Conservation (phyloP, 2,113 vertebrate genomes). For the Amblyopsis rosae region DNA sequence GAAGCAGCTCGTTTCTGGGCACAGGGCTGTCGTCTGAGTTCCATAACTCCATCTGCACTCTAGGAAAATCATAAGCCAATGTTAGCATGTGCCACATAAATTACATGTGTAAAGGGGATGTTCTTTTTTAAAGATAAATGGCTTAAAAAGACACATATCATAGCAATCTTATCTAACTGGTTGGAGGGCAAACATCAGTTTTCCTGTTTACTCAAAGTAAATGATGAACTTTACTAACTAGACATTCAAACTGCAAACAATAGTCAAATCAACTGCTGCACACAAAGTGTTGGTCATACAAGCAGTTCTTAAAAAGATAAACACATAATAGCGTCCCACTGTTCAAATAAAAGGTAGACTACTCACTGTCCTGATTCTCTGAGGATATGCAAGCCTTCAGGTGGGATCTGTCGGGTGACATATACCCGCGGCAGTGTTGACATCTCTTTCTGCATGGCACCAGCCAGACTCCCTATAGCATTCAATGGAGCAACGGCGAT, state of each 20-base stretch:
- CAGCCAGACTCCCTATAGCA: conserved; percentile 23
- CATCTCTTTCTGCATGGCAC: conserved; percentile 59
- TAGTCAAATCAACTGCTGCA: not conserved
- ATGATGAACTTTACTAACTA: conserved; percentile 49
- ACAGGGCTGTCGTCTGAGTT: conserved; percentile 72
- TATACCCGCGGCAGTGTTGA: conserved; percentile 74
- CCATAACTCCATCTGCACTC: conserved; percentile 78
- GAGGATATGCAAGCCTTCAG: conserved; percentile 76
- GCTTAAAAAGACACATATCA: not conserved
- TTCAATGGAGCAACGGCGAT: conserved; percentile 50
- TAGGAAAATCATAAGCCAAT: conserved; percentile 28
- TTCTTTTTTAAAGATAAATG: not conserved
- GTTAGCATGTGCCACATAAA: too few species aligned
- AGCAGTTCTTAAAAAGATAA: not conserved
- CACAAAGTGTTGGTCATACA: not conserved
- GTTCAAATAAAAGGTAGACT: not conserved
- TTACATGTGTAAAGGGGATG: not conserved
- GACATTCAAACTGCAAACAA: conserved; percentile 4
- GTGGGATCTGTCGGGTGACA: conserved; percentile 77
- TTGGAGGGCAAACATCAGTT: conserved; percentile 32
- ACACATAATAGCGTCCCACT: not conserved
- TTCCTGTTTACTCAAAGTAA: conserved; percentile 54
- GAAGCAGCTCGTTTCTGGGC: conserved; percentile 72
- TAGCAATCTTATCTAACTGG: conserved; percentile 29
- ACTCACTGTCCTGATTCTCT: conserved; percentile 78